phyloP scores from a whole-genome alignment of 2,113 vertebrate genomes.

The Takifugu flavidus region DNA sequence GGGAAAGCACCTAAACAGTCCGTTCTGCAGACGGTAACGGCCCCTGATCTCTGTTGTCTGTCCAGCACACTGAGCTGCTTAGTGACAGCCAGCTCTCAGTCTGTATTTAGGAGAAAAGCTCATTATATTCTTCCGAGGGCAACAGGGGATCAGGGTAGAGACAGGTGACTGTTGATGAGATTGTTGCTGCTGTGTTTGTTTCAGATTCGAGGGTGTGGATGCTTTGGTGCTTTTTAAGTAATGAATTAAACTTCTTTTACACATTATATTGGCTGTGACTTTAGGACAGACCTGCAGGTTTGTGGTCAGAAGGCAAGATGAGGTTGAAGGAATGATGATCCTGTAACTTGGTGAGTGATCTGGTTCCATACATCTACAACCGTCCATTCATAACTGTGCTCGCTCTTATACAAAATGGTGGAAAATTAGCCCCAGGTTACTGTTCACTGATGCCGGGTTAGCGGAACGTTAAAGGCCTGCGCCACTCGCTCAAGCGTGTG shows the following conservation, averaged over 20 bases:
- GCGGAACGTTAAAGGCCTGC: constrained; percentile 26
- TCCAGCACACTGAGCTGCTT: constrained; percentile 18
- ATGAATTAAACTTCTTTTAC: not conserved
- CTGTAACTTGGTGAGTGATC: no score
- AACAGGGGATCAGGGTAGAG: constrained; percentile 26
- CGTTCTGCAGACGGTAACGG: constrained; percentile 44
- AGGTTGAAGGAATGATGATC: no score
- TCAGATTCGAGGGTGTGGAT: not conserved
- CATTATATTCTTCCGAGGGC: constrained; percentile 44
- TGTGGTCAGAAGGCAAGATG: no score
- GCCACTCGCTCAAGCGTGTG: constrained; percentile 35
- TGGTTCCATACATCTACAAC: no score
- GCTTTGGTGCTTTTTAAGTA: constrained; percentile 22
- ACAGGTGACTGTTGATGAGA: constrained; percentile 38
- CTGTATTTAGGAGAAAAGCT: constrained; percentile 50
- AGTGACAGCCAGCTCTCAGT: constrained; percentile 36
- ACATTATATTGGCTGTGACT: no score
- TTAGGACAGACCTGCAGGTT: no score
- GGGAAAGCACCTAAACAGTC: constrained; percentile 31
- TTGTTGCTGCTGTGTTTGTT: constrained; percentile 10
- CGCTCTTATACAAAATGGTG: constrained; percentile 31
- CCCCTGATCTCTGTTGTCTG: constrained; percentile 36
- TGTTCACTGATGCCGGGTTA: constrained; percentile 12
- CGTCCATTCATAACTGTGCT: no score
- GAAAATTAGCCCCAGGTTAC: constrained; percentile 38